Percentiles rank a stretch among this genome's conserved stretches.
Evolutionary conservation across 2,797 vertebrate genomes (phyloP).

Genomic region (Chiroxiphia lanceolata): DNA sequence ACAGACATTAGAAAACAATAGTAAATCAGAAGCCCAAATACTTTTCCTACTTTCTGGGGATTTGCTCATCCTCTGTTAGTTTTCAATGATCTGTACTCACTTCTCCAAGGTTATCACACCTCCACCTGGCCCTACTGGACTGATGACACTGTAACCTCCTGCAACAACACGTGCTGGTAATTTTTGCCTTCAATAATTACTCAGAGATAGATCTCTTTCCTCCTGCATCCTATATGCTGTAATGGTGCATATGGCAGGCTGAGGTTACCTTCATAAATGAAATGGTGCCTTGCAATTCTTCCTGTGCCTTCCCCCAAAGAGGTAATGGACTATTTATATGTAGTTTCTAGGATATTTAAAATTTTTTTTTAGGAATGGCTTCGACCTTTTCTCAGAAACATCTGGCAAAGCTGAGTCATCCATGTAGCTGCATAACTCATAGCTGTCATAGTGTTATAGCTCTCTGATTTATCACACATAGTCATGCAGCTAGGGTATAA

Average conservation of each 20-base stretch:
- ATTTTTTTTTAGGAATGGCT: not conserved
- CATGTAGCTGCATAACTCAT: not conserved
- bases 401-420: conserved; percentile 13
- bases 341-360: not conserved
- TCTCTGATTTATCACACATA: not conserved
- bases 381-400: not conserved
- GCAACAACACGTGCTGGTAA: not conserved
- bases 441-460: not conserved
- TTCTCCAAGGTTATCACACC: not conserved
- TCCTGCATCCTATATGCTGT: not conserved
- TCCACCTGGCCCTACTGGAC: not conserved
- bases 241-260: not conserved
- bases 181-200: not conserved
- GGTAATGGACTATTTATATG: not conserved
- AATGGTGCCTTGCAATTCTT: not conserved
- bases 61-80: not conserved
- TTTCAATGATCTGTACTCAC: not conserved
- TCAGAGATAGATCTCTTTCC: not conserved
- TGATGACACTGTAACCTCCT: not conserved
- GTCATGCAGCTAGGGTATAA: not conserved
- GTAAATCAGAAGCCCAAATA: not conserved
- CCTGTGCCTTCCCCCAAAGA: not conserved
- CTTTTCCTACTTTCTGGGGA: not conserved
- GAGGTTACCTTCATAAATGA: not conserved
- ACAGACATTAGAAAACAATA: not conserved